phyloP scores from a whole-genome alignment of 2,888 invertebrate species.

The Polylopha cassiicola region DNA sequence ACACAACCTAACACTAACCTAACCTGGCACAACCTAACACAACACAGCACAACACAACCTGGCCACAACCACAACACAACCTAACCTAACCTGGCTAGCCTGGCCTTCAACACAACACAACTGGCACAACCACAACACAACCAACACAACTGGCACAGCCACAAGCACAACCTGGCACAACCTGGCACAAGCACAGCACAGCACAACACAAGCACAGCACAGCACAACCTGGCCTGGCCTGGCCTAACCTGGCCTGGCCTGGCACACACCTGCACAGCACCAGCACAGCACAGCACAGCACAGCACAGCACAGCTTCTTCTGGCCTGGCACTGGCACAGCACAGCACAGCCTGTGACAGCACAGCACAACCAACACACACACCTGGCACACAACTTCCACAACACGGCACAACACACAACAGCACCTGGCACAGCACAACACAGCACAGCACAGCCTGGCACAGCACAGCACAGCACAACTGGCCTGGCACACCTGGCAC shows the following conservation, averaged over 20 bases:
- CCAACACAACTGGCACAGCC: slow-evolving; percentile 21
- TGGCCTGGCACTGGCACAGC: not conserved
- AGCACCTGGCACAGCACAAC: too few relatives aligned
- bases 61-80: slow-evolving; percentile 21
- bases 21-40: slow-evolving; percentile 12
- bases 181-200: too few relatives aligned
- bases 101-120: slow-evolving; percentile 23
- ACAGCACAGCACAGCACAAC: too few relatives aligned
- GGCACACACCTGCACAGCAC: not conserved
- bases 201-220: too few relatives aligned
- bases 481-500: too few relatives aligned
- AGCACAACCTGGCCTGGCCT: slow-evolving; percentile 22
- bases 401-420: too few relatives aligned
- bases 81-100: slow-evolving; percentile 26
- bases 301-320: not conserved
- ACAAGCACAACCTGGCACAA: slow-evolving; percentile 21
- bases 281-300: not conserved
- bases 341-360: not conserved
- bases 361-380: too few relatives aligned
- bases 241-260: slow-evolving; percentile 19
- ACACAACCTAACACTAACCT: slow-evolving; percentile 11
- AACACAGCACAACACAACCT: slow-evolving; percentile 15
- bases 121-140: slow-evolving; percentile 21
- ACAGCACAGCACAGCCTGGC: too few relatives aligned
- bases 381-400: too few relatives aligned